Evolutionary conservation across 1,140 invertebrate species (phyloP).

Genomic region (Lepidostoma basale): DNA sequence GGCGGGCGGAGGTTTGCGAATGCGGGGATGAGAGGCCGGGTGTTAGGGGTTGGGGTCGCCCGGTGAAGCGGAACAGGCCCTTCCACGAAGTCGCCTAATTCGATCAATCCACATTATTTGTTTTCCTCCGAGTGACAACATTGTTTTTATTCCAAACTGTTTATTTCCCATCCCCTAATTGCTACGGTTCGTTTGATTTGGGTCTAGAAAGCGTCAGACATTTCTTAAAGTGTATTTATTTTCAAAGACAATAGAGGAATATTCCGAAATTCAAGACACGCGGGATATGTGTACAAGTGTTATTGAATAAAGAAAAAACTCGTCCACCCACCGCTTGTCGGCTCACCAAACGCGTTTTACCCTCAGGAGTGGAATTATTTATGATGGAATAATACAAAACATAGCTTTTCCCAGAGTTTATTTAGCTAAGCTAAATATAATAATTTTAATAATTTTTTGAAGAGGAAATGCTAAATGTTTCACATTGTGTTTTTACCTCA

Average conservation of each 20-base stretch:
- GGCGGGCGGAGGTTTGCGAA: neutral
- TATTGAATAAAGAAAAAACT: neutral
- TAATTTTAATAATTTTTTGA: too few relatives aligned
- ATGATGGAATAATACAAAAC: too few relatives aligned
- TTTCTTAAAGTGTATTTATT: slow-evolving; percentile 11
- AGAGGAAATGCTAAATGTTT: too few relatives aligned
- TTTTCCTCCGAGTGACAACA: slow-evolving; percentile 41
- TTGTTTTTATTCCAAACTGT: slow-evolving; percentile 39
- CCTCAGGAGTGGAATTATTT: too few relatives aligned
- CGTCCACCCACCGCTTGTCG: too few relatives aligned
- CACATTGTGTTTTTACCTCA: too few relatives aligned
- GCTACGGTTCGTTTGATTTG: slow-evolving; percentile 22
- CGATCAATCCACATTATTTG: slow-evolving; percentile 47
- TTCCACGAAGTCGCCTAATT: slow-evolving; percentile 36
- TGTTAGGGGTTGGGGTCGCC: neutral
- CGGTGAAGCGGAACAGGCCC: slow-evolving; percentile 19
- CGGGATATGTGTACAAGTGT: neutral
- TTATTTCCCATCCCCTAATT: slow-evolving; percentile 19
- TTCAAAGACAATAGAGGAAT: neutral
- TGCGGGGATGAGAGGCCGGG: neutral
- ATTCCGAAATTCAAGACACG: neutral
- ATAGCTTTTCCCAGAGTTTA: too few relatives aligned
- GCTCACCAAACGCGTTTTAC: too few relatives aligned
- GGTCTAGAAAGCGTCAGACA: slow-evolving; percentile 11
- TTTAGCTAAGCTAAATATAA: too few relatives aligned